Evolutionary conservation across 2,797 vertebrate genomes (phyloP), one percentile per base, ranked within the genome.

Genomic region (Pogoniulus pusillus): DNA sequence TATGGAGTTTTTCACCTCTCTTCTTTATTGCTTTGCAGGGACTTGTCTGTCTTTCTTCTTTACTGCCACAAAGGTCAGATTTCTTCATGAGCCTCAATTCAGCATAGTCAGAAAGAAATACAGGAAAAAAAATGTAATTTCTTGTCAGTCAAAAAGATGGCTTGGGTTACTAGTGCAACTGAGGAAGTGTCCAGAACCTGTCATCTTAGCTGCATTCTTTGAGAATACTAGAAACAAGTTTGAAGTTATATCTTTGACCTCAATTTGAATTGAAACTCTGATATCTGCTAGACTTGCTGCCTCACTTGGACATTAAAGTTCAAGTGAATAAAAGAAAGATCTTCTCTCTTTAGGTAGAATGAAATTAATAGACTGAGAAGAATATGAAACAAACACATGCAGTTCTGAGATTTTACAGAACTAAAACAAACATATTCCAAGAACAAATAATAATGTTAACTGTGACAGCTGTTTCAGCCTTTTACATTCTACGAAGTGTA

Each of bases 131-230:
- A 87, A 16, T 39, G 35, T 18, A 58, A 60, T 91, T 80, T 87
- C 88, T 66, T 81, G 63, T 78, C 84, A 93, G 54, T 87, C 85
- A 86, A 66, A 86, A 93, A 93, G 47, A 43, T 83, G 63, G 20
- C 39, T 81, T 30, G 32, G 37, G n/a, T 60, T 65, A 19, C 53
- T 75, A 55, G 32, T 0, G 3, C 51, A 84, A 2, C 1, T 51
- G 55, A 47, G 49, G 35, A 87, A 77, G 37, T 29, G 49, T 81
- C 87, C 75, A 83, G 64, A 77, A 84, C 22, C 41, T 80, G 39
- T 66, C 76, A 82, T 20, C 12, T 86, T 63, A 60, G 79, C 58
- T 78, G 30, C 47, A 54, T 39, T 64, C 51, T 90, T 75, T 72
- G 45, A 41, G 68, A 75, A 82, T 51, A 60, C 35, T 53, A 16